Percentiles rank a stretch among this genome's conserved stretches.
phyloP scores from a whole-genome alignment of 2,113 vertebrate genomes.

The Pagrus major region DNA sequence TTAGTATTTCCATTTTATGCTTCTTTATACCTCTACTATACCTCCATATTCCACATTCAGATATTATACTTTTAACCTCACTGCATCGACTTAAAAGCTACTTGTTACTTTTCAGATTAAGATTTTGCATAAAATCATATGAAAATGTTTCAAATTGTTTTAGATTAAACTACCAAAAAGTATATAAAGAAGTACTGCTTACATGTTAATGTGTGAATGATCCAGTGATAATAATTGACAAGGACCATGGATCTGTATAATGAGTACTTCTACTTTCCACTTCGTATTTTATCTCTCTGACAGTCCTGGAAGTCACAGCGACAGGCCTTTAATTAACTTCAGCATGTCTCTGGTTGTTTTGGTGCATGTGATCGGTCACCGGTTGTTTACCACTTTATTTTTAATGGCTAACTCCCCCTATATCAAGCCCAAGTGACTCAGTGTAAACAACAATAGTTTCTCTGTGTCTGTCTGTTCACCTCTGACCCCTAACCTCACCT shows the following conservation, averaged over 20 bases:
- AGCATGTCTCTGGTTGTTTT: not conserved
- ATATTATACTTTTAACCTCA: not conserved
- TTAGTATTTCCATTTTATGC: not conserved
- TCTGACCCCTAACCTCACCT: conserved; percentile 76
- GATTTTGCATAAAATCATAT: no score
- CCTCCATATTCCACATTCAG: not conserved
- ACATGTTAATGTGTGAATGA: no score
- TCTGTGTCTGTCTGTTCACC: not conserved
- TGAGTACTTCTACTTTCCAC: no score
- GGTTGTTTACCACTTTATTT: not conserved
- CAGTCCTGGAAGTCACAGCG: no score
- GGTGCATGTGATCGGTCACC: not conserved
- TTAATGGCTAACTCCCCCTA: not conserved
- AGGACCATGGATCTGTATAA: no score
- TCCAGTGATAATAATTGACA: no score
- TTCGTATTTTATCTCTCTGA: no score
- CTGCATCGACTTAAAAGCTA: not conserved
- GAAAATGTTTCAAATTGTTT: no score
- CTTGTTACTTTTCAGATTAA: not conserved
- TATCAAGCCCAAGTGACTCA: not conserved
- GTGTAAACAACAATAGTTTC: not conserved
- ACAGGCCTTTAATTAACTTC: no score
- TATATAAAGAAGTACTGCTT: no score
- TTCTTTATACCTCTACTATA: not conserved
- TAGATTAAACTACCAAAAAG: no score